These are phyloP conservation scores for Trogon melanurus DNA, from an alignment of 2,113 vertebrate genomes.

Conservation along the genomic window DNA sequence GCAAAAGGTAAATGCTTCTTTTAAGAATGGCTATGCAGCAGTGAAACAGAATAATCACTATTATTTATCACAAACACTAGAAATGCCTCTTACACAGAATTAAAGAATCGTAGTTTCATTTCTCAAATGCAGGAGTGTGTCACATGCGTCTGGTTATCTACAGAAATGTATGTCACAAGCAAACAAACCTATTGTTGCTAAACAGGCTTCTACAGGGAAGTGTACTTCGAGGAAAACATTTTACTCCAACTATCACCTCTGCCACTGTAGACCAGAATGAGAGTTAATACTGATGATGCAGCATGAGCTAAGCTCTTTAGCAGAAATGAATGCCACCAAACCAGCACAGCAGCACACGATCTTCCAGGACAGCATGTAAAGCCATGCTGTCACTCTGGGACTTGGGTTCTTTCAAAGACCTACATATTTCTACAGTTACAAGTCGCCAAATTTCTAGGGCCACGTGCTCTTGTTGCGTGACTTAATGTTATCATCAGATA, in stretches of 20 bases:
- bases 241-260: not conserved
- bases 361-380: not conserved
- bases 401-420: not conserved
- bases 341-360: not conserved
- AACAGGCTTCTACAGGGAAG: constrained; percentile 4
- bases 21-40: not conserved
- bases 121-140: not conserved
- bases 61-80: constrained; percentile 1
- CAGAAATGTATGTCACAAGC: not conserved
- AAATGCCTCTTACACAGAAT: not conserved
- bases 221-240: not conserved
- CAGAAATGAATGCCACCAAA: not conserved
- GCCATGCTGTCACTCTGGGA: not conserved
- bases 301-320: not conserved
- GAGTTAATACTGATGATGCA: not conserved
- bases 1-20: not conserved
- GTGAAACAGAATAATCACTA: not conserved
- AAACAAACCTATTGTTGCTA: not conserved
- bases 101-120: not conserved
- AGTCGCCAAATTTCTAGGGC: not conserved
- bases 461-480: not conserved
- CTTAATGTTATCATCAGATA: not conserved
- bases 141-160: not conserved
- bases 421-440: not conserved
- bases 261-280: not conserved